Percentiles rank a stretch among this genome's conserved stretches.
phyloP scores from a whole-genome alignment of 2,888 invertebrate genomes.

The Bombylius major region DNA sequence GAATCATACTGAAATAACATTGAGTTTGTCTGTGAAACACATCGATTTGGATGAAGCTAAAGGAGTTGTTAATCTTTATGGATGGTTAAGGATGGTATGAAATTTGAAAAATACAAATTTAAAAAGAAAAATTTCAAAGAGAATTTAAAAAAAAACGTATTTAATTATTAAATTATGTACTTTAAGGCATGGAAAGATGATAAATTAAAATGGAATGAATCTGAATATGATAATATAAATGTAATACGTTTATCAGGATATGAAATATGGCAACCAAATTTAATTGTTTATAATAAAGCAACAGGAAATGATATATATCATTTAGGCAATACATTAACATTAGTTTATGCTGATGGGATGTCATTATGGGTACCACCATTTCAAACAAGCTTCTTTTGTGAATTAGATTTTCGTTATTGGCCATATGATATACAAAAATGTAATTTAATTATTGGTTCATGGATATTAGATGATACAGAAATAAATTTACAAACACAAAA shows the following conservation, averaged over 20 bases:
- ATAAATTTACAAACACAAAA: conserved; percentile 38
- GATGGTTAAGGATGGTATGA: conserved; percentile 46
- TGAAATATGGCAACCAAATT: conserved; percentile 69
- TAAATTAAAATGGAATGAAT: conserved; percentile 58
- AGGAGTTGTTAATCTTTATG: conserved; percentile 42
- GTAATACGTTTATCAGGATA: conserved; percentile 49
- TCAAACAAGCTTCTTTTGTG: conserved; percentile 49
- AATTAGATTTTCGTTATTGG: conserved; percentile 53
- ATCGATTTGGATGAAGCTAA: conserved; percentile 47
- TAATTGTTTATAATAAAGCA: conserved; percentile 55
- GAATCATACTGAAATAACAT: conserved; percentile 21
- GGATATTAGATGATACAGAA: conserved; percentile 50
- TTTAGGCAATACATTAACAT: conserved; percentile 44
- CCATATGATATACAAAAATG: conserved; percentile 59
- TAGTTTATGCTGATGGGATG: conserved; percentile 25
- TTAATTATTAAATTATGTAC: no score
- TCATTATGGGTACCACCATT: conserved; percentile 42
- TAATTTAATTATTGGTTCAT: conserved; percentile 53
- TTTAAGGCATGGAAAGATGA: conserved; percentile 60
- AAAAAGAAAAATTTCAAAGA: neutral
- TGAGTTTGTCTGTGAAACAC: conserved; percentile 43
- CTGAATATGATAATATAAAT: conserved; percentile 50
- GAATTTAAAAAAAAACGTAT: neutral
- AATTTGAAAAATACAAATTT: neutral
- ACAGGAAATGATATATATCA: conserved; percentile 46